phyloP scores from a whole-genome alignment of 2,888 invertebrate species.

The Idaea dimidiata region DNA sequence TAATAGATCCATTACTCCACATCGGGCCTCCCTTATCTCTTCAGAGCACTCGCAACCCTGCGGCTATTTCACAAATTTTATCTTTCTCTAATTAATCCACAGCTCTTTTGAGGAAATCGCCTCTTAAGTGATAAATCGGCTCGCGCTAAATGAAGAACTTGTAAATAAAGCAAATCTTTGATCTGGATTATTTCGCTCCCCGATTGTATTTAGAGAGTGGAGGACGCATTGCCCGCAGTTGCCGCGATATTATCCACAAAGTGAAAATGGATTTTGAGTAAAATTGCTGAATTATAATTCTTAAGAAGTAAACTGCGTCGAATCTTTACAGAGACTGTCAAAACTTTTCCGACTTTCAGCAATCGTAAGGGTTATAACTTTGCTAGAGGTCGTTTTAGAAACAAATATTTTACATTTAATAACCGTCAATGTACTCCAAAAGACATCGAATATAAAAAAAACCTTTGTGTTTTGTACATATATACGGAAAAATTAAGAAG shows the following conservation, averaged over 20 bases:
- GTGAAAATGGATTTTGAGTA: conserved; percentile 34
- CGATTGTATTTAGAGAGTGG: conserved; percentile 39
- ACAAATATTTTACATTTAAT: conserved; percentile 17
- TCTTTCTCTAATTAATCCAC: conserved; percentile 74
- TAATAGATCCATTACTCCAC: conserved; percentile 70
- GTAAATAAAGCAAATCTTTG: conserved; percentile 70
- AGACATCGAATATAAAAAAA: neutral
- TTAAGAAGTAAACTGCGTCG: conserved; percentile 14
- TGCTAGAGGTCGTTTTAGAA: conserved; percentile 8
- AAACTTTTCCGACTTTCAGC: conserved; percentile 7
- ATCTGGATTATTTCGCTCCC: conserved; percentile 57
- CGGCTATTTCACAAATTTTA: conserved; percentile 72
- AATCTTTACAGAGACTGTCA: conserved; percentile 8
- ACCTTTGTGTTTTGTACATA: neutral
- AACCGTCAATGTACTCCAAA: conserved; percentile 11
- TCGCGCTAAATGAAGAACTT: conserved; percentile 59
- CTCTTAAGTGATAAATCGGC: conserved; percentile 70
- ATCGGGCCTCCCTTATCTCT: conserved; percentile 65
- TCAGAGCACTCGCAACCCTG: conserved; percentile 62
- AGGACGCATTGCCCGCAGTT: conserved; percentile 28
- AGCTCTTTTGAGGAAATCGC: conserved; percentile 66
- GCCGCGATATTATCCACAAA: conserved; percentile 30
- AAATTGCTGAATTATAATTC: conserved; percentile 27
- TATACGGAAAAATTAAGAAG: neutral
- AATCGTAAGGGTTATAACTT: conserved; percentile 12